Percentiles rank a stretch among this genome's conserved stretches.
phyloP scores from a whole-genome alignment of 2,888 invertebrate species.

The Heliothis peltigera region DNA sequence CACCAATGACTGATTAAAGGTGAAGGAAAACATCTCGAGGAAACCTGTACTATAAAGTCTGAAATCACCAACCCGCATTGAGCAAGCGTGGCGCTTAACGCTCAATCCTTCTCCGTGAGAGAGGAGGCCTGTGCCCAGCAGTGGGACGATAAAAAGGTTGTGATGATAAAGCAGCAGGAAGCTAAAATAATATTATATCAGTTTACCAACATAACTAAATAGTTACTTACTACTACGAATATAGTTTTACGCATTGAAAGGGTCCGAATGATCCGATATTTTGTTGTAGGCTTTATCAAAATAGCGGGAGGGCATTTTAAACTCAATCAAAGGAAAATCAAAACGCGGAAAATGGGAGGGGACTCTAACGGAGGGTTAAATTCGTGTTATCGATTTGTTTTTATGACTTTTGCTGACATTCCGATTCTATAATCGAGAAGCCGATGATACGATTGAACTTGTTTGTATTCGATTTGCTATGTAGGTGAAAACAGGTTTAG shows the following conservation, averaged over 20 bases:
- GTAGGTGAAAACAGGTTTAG: conserved; percentile 42
- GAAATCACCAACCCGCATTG: too few species aligned
- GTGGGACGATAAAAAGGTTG: too few species aligned
- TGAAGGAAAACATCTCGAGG: too few species aligned
- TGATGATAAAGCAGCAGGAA: too few species aligned
- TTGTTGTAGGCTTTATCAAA: conserved; percentile 83
- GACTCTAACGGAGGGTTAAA: conserved; percentile 87
- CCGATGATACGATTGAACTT: conserved; percentile 55
- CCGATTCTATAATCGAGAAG: conserved; percentile 72
- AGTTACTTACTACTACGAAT: conserved; percentile 61
- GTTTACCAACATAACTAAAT: conserved; percentile 58
- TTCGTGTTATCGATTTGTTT: conserved; percentile 87
- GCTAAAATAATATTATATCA: too few species aligned
- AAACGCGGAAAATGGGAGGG: conserved; percentile 88
- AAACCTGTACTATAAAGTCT: too few species aligned
- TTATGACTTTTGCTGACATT: conserved; percentile 86
- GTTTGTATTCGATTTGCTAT: conserved; percentile 42
- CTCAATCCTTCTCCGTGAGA: too few species aligned
- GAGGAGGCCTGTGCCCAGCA: too few species aligned
- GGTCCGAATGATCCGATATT: conserved; percentile 75
- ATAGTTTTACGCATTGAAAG: conserved; percentile 72
- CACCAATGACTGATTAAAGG: too few species aligned
- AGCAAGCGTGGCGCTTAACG: too few species aligned
- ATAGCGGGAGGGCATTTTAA: conserved; percentile 86
- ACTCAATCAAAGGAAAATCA: conserved; percentile 89